Evolutionary conservation across 2,888 invertebrate genomes (phyloP).

Genomic region (Epistrophella euchroma): DNA sequence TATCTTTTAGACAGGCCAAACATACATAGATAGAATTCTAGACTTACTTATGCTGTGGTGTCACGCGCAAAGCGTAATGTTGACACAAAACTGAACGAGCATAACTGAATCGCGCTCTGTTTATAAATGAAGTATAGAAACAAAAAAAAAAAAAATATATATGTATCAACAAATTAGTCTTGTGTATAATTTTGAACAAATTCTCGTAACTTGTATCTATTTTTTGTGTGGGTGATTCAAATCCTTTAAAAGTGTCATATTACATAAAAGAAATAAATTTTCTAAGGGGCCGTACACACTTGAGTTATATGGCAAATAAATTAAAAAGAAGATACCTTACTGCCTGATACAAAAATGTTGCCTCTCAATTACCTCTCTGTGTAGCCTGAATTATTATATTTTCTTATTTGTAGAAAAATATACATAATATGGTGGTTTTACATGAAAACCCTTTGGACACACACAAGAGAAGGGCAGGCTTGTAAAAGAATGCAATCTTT

Average conservation of each 20-base stretch:
- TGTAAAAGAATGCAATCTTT: too few species aligned
- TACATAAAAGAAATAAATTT: background rate
- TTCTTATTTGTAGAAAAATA: too few species aligned
- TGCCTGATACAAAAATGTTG: too few species aligned
- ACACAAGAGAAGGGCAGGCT: too few species aligned
- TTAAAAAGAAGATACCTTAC: too few species aligned
- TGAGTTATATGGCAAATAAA: background rate
- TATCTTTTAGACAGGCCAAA: conserved; percentile 4
- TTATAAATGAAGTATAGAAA: conserved; percentile 26
- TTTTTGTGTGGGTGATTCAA: background rate
- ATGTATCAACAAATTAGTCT: conserved; percentile 15
- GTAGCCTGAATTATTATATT: too few species aligned
- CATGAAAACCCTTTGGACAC: too few species aligned
- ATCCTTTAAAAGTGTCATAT: conserved; percentile 8
- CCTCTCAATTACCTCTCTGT: too few species aligned
- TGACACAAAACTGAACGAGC: conserved; percentile 56
- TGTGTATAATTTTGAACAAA: conserved; percentile 27
- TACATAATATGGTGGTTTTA: too few species aligned
- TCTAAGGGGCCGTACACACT: background rate
- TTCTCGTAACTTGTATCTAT: background rate
- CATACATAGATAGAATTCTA: conserved; percentile 7
- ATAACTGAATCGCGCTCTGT: conserved; percentile 42
- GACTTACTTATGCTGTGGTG: conserved; percentile 43
- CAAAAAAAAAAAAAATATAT: background rate
- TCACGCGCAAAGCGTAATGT: conserved; percentile 58